Percentiles rank a stretch among this genome's conserved stretches.
phyloP scores from a whole-genome alignment of 2,888 invertebrate genomes.

The Microlaimidae sp. region DNA sequence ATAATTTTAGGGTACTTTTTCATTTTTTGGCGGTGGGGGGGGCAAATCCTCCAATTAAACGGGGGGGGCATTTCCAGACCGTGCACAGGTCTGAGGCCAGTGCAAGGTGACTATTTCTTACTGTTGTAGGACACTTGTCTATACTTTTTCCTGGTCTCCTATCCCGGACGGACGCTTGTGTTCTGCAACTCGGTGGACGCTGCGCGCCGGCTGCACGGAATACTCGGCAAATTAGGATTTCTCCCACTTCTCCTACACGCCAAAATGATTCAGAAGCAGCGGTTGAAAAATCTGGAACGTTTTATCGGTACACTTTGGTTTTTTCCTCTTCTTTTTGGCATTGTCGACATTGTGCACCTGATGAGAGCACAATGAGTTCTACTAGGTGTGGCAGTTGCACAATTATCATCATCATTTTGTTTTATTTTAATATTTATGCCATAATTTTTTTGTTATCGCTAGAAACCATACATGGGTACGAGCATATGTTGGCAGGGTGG shows the following conservation, averaged over 20 bases:
- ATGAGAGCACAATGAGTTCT: too few species aligned
- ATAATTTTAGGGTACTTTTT: too few species aligned
- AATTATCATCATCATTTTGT: conserved; percentile 5
- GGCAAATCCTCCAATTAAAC: too few species aligned
- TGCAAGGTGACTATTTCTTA: too few species aligned
- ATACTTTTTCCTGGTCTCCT: conserved; percentile 64
- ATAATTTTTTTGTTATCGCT: conserved; percentile 2
- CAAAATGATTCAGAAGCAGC: conserved; percentile 74
- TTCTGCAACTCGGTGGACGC: conserved; percentile 68
- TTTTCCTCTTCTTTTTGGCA: conserved; percentile 41
- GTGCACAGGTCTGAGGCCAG: too few species aligned
- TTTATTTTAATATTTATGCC: not conserved
- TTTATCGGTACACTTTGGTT: conserved; percentile 37
- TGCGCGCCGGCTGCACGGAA: conserved; percentile 52
- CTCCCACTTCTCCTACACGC: conserved; percentile 45
- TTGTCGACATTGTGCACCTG: too few species aligned
- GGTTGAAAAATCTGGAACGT: conserved; percentile 79
- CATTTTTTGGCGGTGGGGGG: too few species aligned
- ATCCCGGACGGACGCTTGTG: conserved; percentile 77
- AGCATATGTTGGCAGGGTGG: not conserved
- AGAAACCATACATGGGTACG: not conserved
- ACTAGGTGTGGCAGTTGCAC: conserved; percentile 37
- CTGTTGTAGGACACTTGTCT: conserved; percentile 59
- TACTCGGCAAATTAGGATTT: conserved; percentile 33
- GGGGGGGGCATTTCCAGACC: too few species aligned